Conservation (phyloP, 2,113 vertebrate genomes). For the Motacilla alba region DNA sequence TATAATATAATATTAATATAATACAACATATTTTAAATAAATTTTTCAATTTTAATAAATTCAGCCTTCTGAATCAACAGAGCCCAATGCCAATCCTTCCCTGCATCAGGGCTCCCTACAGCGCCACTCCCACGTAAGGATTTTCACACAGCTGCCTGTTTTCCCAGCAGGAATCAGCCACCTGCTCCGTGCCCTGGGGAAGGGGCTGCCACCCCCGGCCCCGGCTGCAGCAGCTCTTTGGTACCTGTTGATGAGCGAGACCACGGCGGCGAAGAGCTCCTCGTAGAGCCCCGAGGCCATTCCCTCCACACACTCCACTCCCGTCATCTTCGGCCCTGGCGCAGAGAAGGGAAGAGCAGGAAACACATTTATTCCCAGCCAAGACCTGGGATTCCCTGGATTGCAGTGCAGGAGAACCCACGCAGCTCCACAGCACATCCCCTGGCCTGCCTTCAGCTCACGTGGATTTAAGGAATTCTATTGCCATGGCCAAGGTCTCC, state of each 20-base stretch:
- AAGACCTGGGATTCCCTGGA: rapidly evolving
- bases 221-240: neutral
- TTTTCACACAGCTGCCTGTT: neutral
- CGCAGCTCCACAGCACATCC: rapidly evolving
- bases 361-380: neutral
- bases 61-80: too few species aligned
- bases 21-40: too few species aligned
- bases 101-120: too few species aligned
- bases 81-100: too few species aligned
- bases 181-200: neutral
- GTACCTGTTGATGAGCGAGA: conserved; percentile 95
- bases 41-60: too few species aligned
- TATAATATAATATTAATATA: too few species aligned
- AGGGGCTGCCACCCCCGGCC: neutral
- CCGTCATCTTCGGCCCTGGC: conserved; percentile 84
- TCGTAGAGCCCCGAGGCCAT: conserved; percentile 93
- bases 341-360: neutral
- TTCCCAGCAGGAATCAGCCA: neutral
- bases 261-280: conserved; percentile 82
- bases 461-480: rapidly evolving
- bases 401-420: rapidly evolving
- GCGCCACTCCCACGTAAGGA: rapidly evolving
- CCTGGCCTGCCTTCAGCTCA: rapidly evolving
- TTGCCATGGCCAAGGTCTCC: neutral
- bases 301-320: conserved; percentile 87